Evolutionary conservation across 2,797 vertebrate species (phyloP).

Genomic region (Prionace glauca): DNA sequence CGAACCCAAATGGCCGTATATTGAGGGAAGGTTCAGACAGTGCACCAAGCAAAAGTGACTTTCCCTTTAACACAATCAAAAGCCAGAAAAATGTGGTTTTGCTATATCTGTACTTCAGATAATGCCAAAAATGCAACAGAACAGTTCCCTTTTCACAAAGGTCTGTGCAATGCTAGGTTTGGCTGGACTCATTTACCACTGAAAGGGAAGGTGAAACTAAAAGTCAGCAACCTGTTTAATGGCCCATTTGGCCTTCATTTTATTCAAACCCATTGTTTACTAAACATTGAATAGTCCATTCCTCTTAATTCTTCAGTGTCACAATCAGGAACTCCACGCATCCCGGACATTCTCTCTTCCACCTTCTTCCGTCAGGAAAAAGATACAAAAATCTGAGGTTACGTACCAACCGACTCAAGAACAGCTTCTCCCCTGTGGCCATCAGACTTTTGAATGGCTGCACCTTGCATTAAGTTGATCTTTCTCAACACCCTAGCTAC

Average conservation of each 20-base stretch:
- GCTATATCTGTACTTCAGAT: background rate
- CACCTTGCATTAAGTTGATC: too few relatives aligned
- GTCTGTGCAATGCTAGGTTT: background rate
- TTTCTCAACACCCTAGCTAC: too few relatives aligned
- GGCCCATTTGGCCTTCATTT: background rate
- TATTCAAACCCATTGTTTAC: background rate
- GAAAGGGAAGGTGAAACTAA: background rate
- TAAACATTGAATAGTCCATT: background rate
- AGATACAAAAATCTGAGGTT: too few relatives aligned
- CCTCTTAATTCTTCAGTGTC: too few relatives aligned
- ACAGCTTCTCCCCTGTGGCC: too few relatives aligned
- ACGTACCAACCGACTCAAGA: too few relatives aligned
- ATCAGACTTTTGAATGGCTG: too few relatives aligned
- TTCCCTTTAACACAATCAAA: background rate
- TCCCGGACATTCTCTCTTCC: too few relatives aligned
- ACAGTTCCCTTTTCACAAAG: background rate
- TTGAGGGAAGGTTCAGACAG: background rate
- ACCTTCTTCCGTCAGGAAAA: too few relatives aligned
- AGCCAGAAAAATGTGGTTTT: background rate
- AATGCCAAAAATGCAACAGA: background rate
- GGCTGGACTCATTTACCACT: background rate
- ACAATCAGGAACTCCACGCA: too few relatives aligned
- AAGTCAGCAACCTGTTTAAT: background rate
- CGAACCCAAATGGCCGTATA: background rate
- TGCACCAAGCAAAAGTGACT: background rate